A percentile compares a stretch with the other conserved stretches of the same genome.
Evolutionary conservation across 1,140 invertebrate species (phyloP).

Genomic region (Sesamia nonagrioides): DNA sequence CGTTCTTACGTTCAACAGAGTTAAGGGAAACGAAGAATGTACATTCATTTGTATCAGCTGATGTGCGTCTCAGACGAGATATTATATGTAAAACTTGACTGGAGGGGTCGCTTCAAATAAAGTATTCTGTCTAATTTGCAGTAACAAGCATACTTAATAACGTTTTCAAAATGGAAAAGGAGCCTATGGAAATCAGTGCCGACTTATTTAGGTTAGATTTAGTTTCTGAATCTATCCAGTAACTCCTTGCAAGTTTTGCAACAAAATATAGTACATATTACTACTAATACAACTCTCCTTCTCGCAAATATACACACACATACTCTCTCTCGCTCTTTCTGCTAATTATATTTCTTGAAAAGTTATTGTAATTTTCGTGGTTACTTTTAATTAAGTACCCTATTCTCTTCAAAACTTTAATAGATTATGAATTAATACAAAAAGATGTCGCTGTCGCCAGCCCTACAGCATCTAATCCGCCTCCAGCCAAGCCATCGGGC

Average conservation of each 20-base stretch:
- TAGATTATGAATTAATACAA: background rate
- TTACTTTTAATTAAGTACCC: slow-evolving; percentile 1
- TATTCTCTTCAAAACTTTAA: no score
- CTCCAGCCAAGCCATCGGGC: slow-evolving; percentile 51
- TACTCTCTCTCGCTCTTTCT: no score
- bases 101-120: background rate
- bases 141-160: no score
- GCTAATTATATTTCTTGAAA: background rate
- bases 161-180: no score
- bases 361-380: background rate
- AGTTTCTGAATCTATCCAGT: no score
- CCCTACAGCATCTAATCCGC: slow-evolving; percentile 55
- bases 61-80: background rate
- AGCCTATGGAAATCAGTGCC: no score
- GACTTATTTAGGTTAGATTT: background rate
- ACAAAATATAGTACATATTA: background rate
- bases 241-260: background rate
- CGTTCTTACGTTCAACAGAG: background rate
- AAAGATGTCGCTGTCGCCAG: background rate
- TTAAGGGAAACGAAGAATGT: slow-evolving; percentile 1
- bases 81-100: background rate
- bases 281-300: background rate
- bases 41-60: background rate
- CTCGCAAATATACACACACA: no score
- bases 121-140: no score